Conservation (phyloP, 2,888 invertebrate genomes). For the Pristionchus arcanus region DNA sequence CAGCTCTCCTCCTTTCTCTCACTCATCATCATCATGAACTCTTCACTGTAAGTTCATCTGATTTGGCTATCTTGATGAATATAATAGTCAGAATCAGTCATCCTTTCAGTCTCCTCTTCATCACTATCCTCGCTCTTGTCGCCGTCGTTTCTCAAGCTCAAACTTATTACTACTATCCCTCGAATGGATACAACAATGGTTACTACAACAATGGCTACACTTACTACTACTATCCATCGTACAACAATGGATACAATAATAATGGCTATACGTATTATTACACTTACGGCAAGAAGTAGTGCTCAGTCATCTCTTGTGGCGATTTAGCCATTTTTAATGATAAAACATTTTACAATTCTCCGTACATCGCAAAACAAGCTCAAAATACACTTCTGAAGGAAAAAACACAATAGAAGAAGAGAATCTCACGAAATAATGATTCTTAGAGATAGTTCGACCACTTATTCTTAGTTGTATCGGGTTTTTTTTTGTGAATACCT, state of each 20-base stretch:
- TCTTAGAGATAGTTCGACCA: too few relatives aligned
- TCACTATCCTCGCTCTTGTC: not conserved
- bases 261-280: not conserved
- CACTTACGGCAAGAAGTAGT: not conserved
- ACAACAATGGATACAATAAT: not conserved
- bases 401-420: too few relatives aligned
- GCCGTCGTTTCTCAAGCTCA: not conserved
- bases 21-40: not conserved
- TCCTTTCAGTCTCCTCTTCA: not conserved
- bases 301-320: not conserved
- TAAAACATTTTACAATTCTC: too few relatives aligned
- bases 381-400: too few relatives aligned
- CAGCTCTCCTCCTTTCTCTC: not conserved
- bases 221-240: not conserved
- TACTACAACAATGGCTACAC: constrained; percentile 1
- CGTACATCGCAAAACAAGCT: too few relatives aligned
- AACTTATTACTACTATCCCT: not conserved
- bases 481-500: too few relatives aligned
- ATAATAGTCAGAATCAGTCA: too few relatives aligned
- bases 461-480: too few relatives aligned
- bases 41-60: not conserved
- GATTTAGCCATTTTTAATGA: not conserved
- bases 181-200: not conserved
- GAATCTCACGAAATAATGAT: too few relatives aligned
- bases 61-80: too few relatives aligned